phyloP scores from a whole-genome alignment of 2,888 invertebrate species.

The Cephonodes hylas region DNA sequence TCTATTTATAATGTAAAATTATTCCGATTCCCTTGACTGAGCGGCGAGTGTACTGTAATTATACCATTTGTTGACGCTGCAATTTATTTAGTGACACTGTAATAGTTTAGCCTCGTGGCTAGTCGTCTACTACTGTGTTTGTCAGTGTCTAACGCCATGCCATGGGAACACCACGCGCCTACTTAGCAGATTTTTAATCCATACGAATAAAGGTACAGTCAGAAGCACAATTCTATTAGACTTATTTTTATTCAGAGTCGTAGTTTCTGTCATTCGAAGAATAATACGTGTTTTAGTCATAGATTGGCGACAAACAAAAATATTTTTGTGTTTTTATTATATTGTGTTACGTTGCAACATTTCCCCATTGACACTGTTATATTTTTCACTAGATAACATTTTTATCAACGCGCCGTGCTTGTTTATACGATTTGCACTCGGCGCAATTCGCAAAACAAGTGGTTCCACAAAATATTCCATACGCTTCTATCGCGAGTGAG shows the following conservation, averaged over 20 bases:
- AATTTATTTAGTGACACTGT: slow-evolving; percentile 8
- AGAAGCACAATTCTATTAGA: not conserved
- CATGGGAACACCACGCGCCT: slow-evolving; percentile 13
- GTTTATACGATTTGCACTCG: slow-evolving; percentile 65
- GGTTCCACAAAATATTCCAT: slow-evolving; percentile 78
- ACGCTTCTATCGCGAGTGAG: slow-evolving; percentile 71
- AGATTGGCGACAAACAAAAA: not conserved
- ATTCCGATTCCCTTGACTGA: not conserved
- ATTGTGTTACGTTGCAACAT: slow-evolving; percentile 18
- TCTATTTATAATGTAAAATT: not conserved
- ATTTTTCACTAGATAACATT: slow-evolving; percentile 33
- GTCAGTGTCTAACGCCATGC: slow-evolving; percentile 10
- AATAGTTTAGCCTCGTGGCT: slow-evolving; percentile 11
- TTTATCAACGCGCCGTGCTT: slow-evolving; percentile 34
- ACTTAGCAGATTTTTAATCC: not conserved
- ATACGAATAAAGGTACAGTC: slow-evolving; percentile 1
- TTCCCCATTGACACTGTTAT: slow-evolving; percentile 25
- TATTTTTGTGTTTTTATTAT: not conserved
- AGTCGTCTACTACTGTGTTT: not conserved
- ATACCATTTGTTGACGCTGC: not conserved
- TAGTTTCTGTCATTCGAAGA: too few species aligned
- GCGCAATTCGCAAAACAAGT: slow-evolving; percentile 78
- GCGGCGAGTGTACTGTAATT: not conserved
- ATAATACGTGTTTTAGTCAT: not conserved
- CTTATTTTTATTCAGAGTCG: too few species aligned